Evolutionary conservation across 2,888 invertebrate genomes (phyloP).

Genomic region (Drosophila dives): DNA sequence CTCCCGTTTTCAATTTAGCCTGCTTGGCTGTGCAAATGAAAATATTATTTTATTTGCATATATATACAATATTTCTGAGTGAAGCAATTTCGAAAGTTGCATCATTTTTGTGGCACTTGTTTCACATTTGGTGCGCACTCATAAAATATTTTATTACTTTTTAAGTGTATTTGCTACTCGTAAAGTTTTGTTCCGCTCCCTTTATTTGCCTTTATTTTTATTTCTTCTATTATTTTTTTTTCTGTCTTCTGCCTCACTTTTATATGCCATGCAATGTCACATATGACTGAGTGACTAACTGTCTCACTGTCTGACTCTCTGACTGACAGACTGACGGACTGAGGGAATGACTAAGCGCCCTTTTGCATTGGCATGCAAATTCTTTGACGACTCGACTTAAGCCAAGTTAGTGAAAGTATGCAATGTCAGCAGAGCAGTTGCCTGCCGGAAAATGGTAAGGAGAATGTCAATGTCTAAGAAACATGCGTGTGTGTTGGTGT

Average conservation of each 20-base stretch:
- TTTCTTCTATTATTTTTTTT: not conserved
- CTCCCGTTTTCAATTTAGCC: not conserved
- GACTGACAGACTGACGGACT: conserved; percentile 10
- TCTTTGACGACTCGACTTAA: conserved; percentile 55
- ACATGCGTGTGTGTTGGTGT: conserved; percentile 13
- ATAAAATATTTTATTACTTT: conserved; percentile 80
- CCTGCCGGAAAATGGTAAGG: not conserved
- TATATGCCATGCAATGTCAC: conserved; percentile 64
- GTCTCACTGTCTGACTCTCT: conserved; percentile 50
- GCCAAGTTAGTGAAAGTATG: conserved; percentile 64
- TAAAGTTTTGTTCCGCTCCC: conserved; percentile 55
- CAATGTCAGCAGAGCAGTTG: conserved; percentile 53
- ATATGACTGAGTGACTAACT: conserved; percentile 54
- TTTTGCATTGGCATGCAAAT: conserved; percentile 71
- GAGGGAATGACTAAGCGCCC: conserved; percentile 55
- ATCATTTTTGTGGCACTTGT: conserved; percentile 32
- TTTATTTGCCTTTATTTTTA: conserved; percentile 1
- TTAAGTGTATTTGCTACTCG: conserved; percentile 76
- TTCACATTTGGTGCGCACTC: conserved; percentile 55
- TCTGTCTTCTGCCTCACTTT: conserved; percentile 8
- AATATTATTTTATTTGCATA: conserved; percentile 13
- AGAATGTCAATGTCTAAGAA: conserved; percentile 48
- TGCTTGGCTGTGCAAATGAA: not conserved
- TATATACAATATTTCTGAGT: conserved; percentile 19
- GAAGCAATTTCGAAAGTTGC: conserved; percentile 28